Base-by-base conservation (phyloP, 2,797 vertebrate species). In the Triplophysa yarkandensis region DNA sequence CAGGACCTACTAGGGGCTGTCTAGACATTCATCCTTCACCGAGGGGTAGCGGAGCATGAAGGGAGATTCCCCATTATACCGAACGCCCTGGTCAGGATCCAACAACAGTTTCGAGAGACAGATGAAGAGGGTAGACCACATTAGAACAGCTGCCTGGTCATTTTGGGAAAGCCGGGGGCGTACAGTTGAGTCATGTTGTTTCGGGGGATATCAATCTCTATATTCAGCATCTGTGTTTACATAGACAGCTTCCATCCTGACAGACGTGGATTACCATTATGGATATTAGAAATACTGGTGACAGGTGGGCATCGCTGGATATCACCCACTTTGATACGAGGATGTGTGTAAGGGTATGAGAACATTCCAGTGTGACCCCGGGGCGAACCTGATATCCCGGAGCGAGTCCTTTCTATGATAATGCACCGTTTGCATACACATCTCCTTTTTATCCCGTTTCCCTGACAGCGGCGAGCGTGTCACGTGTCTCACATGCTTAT, bases 131-230 rank as follows among this genome's bases (percentile, higher is more conserved):
- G 25, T 58, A 62, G 68, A 55, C 65, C 54, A 55, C 39, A 71
- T 68, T 57, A 30, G n/a, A 44, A 67, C 77, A 82, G 71, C 75
- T 82, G 80, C 14, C 52, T 34, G 36, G 71, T 65, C 34, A 44
- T 69, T 58, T 58, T 19, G 6, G 10, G 41, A 44, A 68, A 65
- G 39, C 70, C 76, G 67, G 77, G 80, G 58, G 68, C 75, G 48
- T 55, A 30, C 34, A 57, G 60, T 11, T 44, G 19, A 65, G 61
- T 55, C 65, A 46, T 69, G 44, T 70, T 81, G 69, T 73, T 55
- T 50, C 25, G 43, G 58, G 60, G n/a, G 28, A 55, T 65, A 58
- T 46, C 34, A 36, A 46, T 63, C 34, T 50, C 57, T 62, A 65
- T 71, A 34, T 79, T 74, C 46, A 73, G 28, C 32, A 77, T 57